Evolutionary conservation across 2,797 vertebrate genomes (phyloP).

Genomic region (Halcyon smyrnensis): DNA sequence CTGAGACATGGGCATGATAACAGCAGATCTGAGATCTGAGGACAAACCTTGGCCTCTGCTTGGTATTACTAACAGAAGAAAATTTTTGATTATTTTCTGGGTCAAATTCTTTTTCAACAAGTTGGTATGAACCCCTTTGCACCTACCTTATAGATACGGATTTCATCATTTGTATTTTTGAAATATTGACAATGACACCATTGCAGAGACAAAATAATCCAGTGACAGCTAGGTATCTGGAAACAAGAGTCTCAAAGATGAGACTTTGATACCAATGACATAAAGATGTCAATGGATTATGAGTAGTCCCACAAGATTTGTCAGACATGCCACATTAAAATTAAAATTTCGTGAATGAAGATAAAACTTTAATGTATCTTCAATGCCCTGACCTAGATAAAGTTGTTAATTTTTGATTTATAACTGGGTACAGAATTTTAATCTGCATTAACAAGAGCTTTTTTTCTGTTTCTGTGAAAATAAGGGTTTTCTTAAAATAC

Average conservation of each 20-base stretch:
- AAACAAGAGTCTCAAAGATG: slow-evolving; percentile 37
- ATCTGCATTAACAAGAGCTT: neutral
- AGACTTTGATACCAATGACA: slow-evolving; percentile 57
- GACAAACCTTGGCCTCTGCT: neutral
- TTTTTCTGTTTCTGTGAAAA: neutral
- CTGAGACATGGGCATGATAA: neutral
- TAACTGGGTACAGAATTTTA: slow-evolving; percentile 22
- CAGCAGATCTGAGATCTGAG: neutral
- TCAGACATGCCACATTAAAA: slow-evolving; percentile 59
- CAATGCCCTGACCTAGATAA: slow-evolving; percentile 61
- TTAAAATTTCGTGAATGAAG: slow-evolving; percentile 45
- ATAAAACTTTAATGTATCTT: slow-evolving; percentile 66
- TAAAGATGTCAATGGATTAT: slow-evolving; percentile 54
- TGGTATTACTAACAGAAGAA: neutral
- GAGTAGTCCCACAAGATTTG: slow-evolving; percentile 41
- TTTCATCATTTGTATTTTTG: neutral
- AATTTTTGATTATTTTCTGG: neutral
- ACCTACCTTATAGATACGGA: neutral
- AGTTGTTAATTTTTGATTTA: slow-evolving; percentile 70
- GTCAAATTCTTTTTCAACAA: neutral
- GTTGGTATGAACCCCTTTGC: neutral
- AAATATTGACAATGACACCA: neutral
- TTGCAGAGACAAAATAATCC: slow-evolving; percentile 9
- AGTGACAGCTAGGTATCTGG: neutral
- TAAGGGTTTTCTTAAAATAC: neutral